A percentile compares a stretch with the other conserved stretches of the same genome.
Evolutionary conservation across 2,113 vertebrate genomes (phyloP).

Genomic region (Budorcas taxicolor): DNA sequence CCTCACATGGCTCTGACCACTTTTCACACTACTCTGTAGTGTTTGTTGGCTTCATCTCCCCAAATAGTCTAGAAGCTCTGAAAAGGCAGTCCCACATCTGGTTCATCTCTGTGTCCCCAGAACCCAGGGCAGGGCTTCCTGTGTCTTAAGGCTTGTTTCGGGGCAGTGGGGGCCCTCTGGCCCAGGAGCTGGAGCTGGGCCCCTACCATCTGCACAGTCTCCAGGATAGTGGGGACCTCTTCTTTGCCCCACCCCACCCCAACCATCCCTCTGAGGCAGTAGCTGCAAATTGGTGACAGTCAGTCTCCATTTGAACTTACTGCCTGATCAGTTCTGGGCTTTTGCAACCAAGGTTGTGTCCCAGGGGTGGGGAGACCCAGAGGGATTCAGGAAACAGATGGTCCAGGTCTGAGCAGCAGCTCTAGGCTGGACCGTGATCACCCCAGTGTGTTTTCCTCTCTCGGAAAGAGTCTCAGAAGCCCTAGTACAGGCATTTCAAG

Average conservation of each 20-base stretch:
- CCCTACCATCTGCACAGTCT: background rate
- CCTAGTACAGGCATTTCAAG: background rate
- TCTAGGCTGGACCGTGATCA: background rate
- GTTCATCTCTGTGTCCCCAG: background rate
- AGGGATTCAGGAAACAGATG: background rate
- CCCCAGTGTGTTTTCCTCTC: background rate
- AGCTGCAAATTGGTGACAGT: background rate
- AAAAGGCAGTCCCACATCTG: background rate
- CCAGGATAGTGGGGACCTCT: background rate
- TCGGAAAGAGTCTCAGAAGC: background rate
- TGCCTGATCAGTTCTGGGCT: background rate
- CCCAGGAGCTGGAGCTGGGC: background rate
- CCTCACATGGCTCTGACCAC: background rate
- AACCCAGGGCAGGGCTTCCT: background rate
- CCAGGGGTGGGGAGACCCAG: background rate
- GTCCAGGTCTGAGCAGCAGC: background rate
- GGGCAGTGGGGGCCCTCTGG: background rate
- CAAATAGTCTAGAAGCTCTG: background rate
- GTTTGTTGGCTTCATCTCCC: background rate
- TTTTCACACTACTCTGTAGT: background rate
- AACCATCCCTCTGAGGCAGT: background rate
- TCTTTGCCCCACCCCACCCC: accelerated
- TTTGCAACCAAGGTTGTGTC: background rate
- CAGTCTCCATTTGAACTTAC: background rate
- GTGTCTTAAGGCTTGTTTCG: too few relatives aligned